These are phyloP conservation scores for Poicephalus gulielmi DNA, from an alignment of 2,113 vertebrate species.

Conservation along the genomic window DNA sequence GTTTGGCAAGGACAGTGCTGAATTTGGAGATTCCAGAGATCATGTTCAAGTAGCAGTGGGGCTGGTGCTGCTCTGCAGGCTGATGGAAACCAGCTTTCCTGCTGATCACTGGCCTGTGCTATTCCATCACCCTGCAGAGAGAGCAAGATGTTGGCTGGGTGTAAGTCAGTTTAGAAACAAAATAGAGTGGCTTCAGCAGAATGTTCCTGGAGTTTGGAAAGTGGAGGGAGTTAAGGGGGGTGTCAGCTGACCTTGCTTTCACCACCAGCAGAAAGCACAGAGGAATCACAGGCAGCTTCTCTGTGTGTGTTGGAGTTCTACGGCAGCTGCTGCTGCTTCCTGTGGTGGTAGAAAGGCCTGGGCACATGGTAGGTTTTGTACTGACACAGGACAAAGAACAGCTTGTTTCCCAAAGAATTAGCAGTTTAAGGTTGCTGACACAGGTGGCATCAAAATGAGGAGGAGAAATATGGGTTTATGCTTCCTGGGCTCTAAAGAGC, in stretches of 20 bases:
- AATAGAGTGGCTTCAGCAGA: not conserved
- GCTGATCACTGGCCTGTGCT: not conserved
- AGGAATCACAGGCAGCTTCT: not conserved
- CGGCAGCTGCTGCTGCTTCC: not conserved
- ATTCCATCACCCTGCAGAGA: not conserved
- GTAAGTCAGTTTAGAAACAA: not conserved
- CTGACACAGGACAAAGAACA: not conserved
- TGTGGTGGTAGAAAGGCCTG: not conserved
- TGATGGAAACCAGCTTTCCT: not conserved
- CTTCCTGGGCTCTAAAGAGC: not conserved
- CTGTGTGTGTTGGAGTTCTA: not conserved
- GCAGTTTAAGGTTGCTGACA: not conserved
- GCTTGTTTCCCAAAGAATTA: not conserved
- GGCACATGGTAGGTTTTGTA: not conserved
- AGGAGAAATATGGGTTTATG: not conserved
- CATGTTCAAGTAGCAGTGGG: not conserved
- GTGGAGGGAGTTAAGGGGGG: not conserved
- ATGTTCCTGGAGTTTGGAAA: not conserved
- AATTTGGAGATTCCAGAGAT: slow-evolving; percentile 17
- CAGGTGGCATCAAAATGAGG: not conserved
- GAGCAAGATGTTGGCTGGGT: not conserved
- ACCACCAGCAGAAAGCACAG: not conserved
- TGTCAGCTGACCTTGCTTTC: not conserved
- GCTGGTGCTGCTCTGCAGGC: not conserved
- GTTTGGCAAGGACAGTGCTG: slow-evolving; percentile 52